These are phyloP conservation scores for Scytalopus superciliaris DNA, from an alignment of 2,113 vertebrate genomes.

Conservation along the genomic window DNA sequence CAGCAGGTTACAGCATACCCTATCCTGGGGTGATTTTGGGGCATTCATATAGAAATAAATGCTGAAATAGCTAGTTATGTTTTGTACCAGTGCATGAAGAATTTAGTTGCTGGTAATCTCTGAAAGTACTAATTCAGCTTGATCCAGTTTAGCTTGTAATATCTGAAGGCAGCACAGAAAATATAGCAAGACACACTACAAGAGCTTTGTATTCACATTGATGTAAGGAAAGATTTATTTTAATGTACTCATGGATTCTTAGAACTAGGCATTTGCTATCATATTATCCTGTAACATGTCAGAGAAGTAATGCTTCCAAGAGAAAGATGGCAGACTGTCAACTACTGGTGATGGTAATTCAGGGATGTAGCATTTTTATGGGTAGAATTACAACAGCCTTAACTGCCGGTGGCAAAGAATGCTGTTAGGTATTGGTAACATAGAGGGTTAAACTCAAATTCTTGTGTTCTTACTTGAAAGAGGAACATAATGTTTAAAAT, in stretches of 20 bases:
- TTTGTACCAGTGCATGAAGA: background rate
- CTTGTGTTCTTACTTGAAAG: background rate
- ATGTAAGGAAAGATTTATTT: constrained; percentile 16
- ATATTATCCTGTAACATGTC: background rate
- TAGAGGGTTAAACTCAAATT: background rate
- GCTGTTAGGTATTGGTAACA: background rate
- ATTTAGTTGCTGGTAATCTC: background rate
- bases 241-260: background rate
- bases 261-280: background rate
- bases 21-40: background rate
- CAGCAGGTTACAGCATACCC: background rate
- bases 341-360: background rate
- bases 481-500: background rate
- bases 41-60: background rate
- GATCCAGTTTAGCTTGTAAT: background rate
- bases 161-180: background rate
- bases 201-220: background rate
- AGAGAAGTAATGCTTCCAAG: background rate
- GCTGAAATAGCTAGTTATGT: background rate
- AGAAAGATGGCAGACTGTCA: constrained; percentile 7
- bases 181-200: background rate
- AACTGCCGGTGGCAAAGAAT: background rate
- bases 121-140: background rate
- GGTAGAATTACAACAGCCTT: background rate
- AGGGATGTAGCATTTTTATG: background rate